phyloP scores from a whole-genome alignment of 2,888 invertebrate genomes.

The Ceriagrion tenellum region DNA sequence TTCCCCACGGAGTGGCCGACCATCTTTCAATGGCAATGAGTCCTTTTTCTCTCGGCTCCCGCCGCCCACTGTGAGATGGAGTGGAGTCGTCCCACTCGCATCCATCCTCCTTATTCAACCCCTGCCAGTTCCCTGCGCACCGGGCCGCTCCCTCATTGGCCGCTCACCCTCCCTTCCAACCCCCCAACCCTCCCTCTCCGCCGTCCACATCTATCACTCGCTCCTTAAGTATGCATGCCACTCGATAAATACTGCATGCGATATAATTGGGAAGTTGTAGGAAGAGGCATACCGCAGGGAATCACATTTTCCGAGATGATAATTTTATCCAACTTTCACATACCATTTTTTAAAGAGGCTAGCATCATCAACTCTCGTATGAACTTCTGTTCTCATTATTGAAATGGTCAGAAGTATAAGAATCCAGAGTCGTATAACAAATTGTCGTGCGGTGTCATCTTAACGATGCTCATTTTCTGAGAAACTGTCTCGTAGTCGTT shows the following conservation, averaged over 20 bases:
- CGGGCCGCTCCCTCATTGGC: neutral
- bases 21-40: constrained; percentile 52
- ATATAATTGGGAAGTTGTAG: constrained; percentile 22
- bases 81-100: constrained; percentile 42
- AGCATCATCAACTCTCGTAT: neutral
- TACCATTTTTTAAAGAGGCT: neutral
- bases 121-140: neutral
- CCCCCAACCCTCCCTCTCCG: neutral
- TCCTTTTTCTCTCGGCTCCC: neutral
- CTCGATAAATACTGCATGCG: constrained; percentile 28
- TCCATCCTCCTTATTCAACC: constrained; percentile 44
- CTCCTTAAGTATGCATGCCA: constrained; percentile 25
- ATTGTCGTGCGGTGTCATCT: no score
- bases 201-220: constrained; percentile 18
- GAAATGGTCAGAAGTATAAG: neutral
- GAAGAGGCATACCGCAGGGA: neutral
- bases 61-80: constrained; percentile 60
- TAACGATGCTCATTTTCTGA: no score
- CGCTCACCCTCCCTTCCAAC: neutral
- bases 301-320: neutral
- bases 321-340: neutral
- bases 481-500: no score
- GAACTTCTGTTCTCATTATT: neutral
- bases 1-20: constrained; percentile 19
- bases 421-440: neutral